Base-by-base conservation (phyloP, 1,140 invertebrate species). In the Leptinotarsa texana region DNA sequence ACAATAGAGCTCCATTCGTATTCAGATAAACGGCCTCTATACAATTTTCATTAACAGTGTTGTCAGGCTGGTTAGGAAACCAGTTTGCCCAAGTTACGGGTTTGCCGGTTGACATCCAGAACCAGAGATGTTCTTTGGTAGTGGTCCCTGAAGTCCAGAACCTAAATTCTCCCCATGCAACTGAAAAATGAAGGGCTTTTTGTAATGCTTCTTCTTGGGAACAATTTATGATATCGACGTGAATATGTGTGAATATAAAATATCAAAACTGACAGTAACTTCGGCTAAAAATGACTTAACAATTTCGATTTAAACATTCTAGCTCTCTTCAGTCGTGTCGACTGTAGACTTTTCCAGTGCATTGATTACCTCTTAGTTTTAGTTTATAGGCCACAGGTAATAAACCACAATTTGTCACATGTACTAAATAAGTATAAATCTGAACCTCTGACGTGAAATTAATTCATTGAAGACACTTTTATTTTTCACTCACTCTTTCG, bases 71-170 rank as follows among this genome's bases (percentile, higher is more conserved):
- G 22, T 21, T 18, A 15, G 62, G 13, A 15, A 17, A 8, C 69
- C 73, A 77, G 47, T 77, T 70, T 6, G 63, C 67, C 48, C 49
- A 77, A 33, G 62, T 69, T 6, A 77, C 33, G 0, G 49, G 65
- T 69, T 68, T 74, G 72, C 76, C 76, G 18, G 73, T 77, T 3
- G 73, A 42, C 22, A 77, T 13, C 76, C 76, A 77, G 13, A 74
- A 69, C 68, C 68, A 69, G 33, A 21, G 33, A 47, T 48, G 13
- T 15, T 48, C 17, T 49, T 33, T 13, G 15, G 49, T 47, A 11
- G 48, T 69, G 1, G 68, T 69, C 13, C 68, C 68, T 51, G 68
- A 69, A 13, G 68, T 49, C 68, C 68, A 69, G 21, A 69, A 69
- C n/a, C 18, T n/a, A 47, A 48, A 69, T 8, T 69, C 68, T 18